Evolutionary conservation across 2,888 invertebrate genomes (phyloP).

Genomic region (Barypeithes pellucidus): DNA sequence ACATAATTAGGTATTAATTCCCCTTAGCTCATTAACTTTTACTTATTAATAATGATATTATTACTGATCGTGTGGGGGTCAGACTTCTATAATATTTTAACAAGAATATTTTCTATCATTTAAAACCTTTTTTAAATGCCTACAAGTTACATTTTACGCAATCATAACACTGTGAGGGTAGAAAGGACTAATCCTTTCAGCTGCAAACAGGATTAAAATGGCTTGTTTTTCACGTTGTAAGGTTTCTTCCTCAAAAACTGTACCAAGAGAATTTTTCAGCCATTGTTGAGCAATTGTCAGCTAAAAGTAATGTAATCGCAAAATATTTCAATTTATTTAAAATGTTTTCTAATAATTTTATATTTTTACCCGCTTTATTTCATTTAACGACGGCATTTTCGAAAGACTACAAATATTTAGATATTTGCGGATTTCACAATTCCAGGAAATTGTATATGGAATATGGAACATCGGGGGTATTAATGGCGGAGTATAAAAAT

Average conservation of each 20-base stretch:
- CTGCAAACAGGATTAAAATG: constrained; percentile 10
- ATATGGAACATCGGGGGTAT: constrained; percentile 66
- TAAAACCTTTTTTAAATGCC: neutral
- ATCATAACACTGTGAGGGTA: neutral
- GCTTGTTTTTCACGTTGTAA: neutral
- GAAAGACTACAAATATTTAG: constrained; percentile 47
- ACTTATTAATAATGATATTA: too few species aligned
- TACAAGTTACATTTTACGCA: constrained; percentile 2
- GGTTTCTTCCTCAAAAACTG: neutral
- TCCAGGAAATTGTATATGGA: constrained; percentile 66
- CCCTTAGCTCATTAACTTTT: too few species aligned
- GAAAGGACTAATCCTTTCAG: constrained; percentile 5
- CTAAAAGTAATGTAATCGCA: neutral
- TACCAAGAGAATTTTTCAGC: too few species aligned
- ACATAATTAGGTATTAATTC: too few species aligned
- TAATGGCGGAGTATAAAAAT: constrained; percentile 66
- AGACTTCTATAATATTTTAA: too few species aligned
- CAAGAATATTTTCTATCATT: too few species aligned
- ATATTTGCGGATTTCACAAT: constrained; percentile 57
- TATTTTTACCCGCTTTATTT: constrained; percentile 11
- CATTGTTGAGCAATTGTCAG: neutral
- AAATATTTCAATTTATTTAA: neutral
- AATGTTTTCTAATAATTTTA: constrained; percentile 13
- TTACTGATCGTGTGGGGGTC: too few species aligned
- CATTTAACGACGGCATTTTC: constrained; percentile 24